Evolutionary conservation across 2,113 vertebrate genomes (phyloP), one percentile per base, ranked within the genome.

Genomic region (Dromaius novaehollandiae): DNA sequence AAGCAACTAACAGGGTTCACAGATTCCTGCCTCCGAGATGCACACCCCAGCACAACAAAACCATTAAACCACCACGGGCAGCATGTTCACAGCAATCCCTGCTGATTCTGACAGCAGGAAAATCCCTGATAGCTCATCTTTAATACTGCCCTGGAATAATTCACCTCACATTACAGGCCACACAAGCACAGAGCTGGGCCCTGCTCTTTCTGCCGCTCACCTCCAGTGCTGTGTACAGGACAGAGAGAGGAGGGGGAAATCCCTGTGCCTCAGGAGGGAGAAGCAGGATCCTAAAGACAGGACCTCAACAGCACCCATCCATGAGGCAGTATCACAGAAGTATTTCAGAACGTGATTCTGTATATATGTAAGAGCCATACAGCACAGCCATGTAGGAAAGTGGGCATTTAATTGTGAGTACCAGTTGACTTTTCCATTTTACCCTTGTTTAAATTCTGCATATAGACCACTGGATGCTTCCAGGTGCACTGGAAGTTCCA

Each of bases 131-230:
- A 81, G 60, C 63, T 80, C 73, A 77, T 32, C 36, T 55, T 34
- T 3, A 13, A n/a, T 9, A 44, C 5, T 34, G 81, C n/a, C 21
- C 53, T 55, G 80, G 51, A 70, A 38, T 4, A 55, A 60, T 34
- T 26, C 56, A 65, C 34, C 65, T 56, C 34, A 40, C 46, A 32
- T 0, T 0, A 58, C 42, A 20, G 19, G 15, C 36, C 51, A 40
- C 32, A 17, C 7, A 7, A 71, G 44, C 46, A 21, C 56, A 82
- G 51, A 71, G 58, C 76, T 36, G 66, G 13, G 9, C 46, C 70
- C 65, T 7, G 65, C 9, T 20, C 75, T 2, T 79, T n/a, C 46
- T 46, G 51, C 7, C 1, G 2, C 11, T 13, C 58, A 42, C 6
- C 51, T 36, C 40, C 51, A 26, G 42, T 4, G 56, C 10, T 22